Conservation (phyloP, 1,140 invertebrate species). For the Sarcophaga peregrina region DNA sequence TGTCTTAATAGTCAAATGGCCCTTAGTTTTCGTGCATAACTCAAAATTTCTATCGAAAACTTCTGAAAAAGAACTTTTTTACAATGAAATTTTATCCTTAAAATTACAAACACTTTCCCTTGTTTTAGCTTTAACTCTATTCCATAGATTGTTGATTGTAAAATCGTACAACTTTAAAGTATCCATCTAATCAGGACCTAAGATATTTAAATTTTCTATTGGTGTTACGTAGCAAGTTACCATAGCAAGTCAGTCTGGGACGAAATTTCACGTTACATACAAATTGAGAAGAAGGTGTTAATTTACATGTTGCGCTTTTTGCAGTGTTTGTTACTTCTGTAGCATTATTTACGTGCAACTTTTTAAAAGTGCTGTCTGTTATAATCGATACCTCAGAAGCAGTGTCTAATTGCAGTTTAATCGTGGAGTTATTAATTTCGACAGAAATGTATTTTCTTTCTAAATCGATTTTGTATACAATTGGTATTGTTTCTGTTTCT, state of each 20-base stretch:
- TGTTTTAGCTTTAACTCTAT: not conserved
- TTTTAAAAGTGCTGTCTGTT: no score
- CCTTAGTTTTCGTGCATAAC: not conserved
- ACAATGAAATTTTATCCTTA: no score
- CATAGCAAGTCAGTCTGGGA: not conserved
- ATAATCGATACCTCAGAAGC: no score
- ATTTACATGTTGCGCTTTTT: not conserved
- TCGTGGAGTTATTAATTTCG: no score
- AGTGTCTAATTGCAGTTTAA: no score
- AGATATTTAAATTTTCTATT: not conserved
- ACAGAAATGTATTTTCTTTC: no score
- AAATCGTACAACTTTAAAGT: not conserved
- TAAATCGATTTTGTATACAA: no score
- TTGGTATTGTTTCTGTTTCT: no score
- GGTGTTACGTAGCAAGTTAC: slow-evolving; percentile 4
- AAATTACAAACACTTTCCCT: not conserved
- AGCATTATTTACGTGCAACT: not conserved
- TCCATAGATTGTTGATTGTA: not conserved
- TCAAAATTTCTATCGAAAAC: not conserved
- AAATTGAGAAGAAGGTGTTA: no score
- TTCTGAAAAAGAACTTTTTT: no score
- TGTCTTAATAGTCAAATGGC: not conserved
- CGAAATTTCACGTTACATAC: not conserved
- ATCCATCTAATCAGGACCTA: not conserved
- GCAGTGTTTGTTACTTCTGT: not conserved